phyloP scores from a whole-genome alignment of 1,140 invertebrate species.

The Neodiprion fabricii region DNA sequence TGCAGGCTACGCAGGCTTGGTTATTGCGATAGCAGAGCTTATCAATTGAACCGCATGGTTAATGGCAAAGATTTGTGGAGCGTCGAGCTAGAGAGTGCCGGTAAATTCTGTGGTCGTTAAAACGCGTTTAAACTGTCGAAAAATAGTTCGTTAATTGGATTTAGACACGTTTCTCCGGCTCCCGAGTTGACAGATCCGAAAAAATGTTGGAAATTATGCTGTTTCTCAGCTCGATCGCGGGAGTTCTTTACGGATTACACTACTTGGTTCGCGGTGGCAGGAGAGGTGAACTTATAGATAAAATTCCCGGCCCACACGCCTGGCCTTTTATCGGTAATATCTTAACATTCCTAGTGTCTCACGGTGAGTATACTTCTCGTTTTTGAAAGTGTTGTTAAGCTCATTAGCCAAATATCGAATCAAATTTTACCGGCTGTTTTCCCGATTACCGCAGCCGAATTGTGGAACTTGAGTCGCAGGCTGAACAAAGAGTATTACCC shows the following conservation, averaged over 20 bases:
- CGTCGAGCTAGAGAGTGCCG: too few species aligned
- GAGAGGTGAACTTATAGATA: conserved; percentile 28
- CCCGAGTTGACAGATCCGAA: not conserved
- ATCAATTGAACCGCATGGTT: too few species aligned
- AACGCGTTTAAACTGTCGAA: too few species aligned
- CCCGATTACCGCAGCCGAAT: conserved; percentile 25
- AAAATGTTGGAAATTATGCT: not conserved
- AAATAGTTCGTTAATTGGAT: too few species aligned
- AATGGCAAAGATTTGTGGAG: too few species aligned
- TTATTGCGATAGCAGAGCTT: too few species aligned
- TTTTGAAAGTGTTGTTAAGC: too few species aligned
- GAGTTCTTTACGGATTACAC: conserved; percentile 15
- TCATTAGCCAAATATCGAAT: not conserved
- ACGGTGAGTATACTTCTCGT: not conserved
- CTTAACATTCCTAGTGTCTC: conserved; percentile 18
- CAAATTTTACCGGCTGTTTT: not conserved
- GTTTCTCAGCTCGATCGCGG: not conserved
- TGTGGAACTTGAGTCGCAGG: conserved; percentile 32
- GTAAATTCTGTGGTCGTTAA: too few species aligned
- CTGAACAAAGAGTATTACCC: conserved; percentile 33
- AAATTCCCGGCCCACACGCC: conserved; percentile 51
- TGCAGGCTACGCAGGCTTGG: too few species aligned
- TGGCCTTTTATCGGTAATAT: conserved; percentile 57
- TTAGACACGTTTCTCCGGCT: not conserved
- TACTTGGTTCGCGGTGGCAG: conserved; percentile 18